Percentiles rank a stretch among this genome's conserved stretches.
Conservation (phyloP, 2,888 invertebrate species). For the Pammene aurita region DNA sequence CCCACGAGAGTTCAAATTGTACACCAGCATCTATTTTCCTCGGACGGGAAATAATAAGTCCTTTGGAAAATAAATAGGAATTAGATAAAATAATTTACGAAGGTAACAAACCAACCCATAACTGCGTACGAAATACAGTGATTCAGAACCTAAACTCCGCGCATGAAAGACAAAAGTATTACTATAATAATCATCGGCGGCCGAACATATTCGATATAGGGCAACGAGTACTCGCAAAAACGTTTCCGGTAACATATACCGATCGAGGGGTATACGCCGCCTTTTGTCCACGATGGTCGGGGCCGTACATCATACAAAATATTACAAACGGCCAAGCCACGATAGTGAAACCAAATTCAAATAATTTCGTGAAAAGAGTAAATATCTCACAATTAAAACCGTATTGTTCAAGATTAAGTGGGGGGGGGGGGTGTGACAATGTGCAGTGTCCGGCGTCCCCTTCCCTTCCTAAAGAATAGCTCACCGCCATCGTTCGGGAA, state of each 20-base stretch:
- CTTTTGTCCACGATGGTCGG: slow-evolving; percentile 20
- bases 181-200: slow-evolving; percentile 7
- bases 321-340: slow-evolving; percentile 15
- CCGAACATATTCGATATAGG: not conserved
- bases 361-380: not conserved
- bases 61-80: slow-evolving; percentile 19
- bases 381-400: slow-evolving; percentile 17
- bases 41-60: slow-evolving; percentile 11
- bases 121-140: not conserved
- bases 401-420: slow-evolving; percentile 26
- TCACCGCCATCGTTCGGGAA: too few species aligned
- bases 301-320: slow-evolving; percentile 11
- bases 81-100: slow-evolving; percentile 3
- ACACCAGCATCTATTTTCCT: slow-evolving; percentile 12
- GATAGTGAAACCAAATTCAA: slow-evolving; percentile 15
- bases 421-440: slow-evolving; percentile 31
- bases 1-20: too few species aligned
- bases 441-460: not conserved
- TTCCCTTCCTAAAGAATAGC: too few species aligned
- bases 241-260: slow-evolving; percentile 11
- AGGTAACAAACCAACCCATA: too few species aligned
- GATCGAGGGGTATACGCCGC: slow-evolving; percentile 22
- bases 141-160: not conserved
- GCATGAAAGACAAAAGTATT: slow-evolving; percentile 6
- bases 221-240: slow-evolving; percentile 12